Conservation (phyloP, 2,113 vertebrate genomes). For the Hydropotes inermis region DNA sequence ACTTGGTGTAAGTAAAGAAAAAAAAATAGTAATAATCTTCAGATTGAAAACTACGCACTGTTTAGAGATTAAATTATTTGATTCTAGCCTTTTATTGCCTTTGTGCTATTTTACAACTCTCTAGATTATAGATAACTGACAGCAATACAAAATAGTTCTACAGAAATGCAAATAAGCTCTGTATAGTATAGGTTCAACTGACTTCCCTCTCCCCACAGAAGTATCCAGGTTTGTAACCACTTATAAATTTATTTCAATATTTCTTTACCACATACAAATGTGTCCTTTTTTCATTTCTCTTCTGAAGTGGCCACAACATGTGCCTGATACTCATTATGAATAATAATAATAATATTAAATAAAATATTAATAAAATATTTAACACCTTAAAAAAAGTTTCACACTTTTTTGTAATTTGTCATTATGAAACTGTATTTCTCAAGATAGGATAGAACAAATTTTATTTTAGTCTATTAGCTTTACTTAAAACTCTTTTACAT, state of each 20-base stretch:
- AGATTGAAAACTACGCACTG: not conserved
- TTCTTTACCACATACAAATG: not conserved
- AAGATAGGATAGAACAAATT: not conserved
- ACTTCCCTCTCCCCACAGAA: not conserved
- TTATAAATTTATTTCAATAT: conserved; percentile 9
- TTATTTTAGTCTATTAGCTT: conserved; percentile 1
- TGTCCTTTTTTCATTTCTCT: not conserved
- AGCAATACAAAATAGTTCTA: conserved; percentile 9
- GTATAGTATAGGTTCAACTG: not conserved
- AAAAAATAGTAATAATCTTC: not conserved
- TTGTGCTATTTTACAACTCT: conserved; percentile 4
- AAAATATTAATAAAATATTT: not conserved
- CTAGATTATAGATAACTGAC: not conserved
- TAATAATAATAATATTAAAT: not conserved
- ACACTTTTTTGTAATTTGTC: not conserved
- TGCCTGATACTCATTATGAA: not conserved
- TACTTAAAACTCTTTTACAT: conserved; percentile 10
- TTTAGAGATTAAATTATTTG: not conserved
- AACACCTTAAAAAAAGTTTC: not conserved
- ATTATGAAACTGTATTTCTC: not conserved
- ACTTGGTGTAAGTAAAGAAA: not conserved
- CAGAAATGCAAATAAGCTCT: not conserved
- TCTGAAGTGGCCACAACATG: not conserved
- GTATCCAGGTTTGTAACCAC: not conserved
- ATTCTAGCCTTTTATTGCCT: conserved; percentile 1